These are phyloP conservation scores for Leptopilina boulardi DNA, from an alignment of 1,140 invertebrate genomes.

Conservation along the genomic window DNA sequence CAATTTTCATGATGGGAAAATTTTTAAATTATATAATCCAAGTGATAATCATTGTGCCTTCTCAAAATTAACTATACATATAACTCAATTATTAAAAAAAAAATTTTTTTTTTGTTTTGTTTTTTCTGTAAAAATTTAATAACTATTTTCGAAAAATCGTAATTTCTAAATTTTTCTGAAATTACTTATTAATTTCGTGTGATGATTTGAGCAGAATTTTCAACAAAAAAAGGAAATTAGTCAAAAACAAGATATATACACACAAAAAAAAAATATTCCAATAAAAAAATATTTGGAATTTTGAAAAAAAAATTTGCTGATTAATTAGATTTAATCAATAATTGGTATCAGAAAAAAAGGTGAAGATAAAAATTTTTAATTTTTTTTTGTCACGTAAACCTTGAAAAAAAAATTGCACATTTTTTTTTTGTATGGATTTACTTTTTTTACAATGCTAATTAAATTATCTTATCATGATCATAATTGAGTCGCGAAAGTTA, in stretches of 20 bases:
- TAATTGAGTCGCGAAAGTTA: slow-evolving; percentile 53
- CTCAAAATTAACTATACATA: not conserved
- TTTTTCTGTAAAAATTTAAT: not conserved
- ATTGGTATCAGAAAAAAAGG: no score
- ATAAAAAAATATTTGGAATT: not conserved
- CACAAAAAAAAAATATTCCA: not conserved
- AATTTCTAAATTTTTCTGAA: no score
- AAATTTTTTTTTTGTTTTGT: no score
- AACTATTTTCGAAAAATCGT: not conserved
- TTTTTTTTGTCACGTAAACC: not conserved
- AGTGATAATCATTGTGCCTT: slow-evolving; percentile 31
- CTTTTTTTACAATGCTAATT: slow-evolving; percentile 19
- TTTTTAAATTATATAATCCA: not conserved
- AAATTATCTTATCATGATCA: slow-evolving; percentile 30
- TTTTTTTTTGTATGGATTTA: slow-evolving; percentile 12
- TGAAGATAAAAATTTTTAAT: no score
- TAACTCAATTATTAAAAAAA: no score
- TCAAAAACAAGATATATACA: no score
- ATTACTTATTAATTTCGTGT: not conserved
- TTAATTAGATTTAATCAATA: not conserved
- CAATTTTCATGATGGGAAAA: slow-evolving; percentile 39
- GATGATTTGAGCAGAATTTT: slow-evolving; percentile 12
- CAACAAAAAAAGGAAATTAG: not conserved
- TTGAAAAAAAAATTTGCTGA: not conserved
- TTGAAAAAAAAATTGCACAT: slow-evolving; percentile 8